Evolutionary conservation across 2,888 invertebrate species (phyloP).

Genomic region (Chymomyza fuscimana): DNA sequence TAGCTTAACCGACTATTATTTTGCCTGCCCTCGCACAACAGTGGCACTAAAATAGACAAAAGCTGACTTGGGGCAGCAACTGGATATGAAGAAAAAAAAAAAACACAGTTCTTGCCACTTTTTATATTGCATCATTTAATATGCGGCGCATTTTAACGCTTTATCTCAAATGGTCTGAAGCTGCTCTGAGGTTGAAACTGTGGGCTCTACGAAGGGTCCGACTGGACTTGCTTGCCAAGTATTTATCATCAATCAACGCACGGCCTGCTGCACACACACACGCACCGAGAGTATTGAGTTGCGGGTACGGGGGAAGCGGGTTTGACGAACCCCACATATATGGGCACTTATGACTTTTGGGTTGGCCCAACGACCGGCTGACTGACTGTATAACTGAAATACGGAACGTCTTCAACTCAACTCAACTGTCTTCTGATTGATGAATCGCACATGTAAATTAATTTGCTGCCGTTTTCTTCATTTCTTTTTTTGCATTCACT

Average conservation of each 20-base stretch:
- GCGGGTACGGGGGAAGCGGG: neutral
- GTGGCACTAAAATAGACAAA: conserved; percentile 45
- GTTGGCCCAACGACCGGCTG: neutral
- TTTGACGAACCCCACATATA: conserved; percentile 17
- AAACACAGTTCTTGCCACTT: conserved; percentile 52
- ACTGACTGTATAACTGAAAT: neutral
- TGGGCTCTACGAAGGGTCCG: neutral
- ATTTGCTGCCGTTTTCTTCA: conserved; percentile 72
- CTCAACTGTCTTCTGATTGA: conserved; percentile 57
- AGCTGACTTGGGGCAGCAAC: conserved; percentile 14
- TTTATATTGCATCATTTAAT: conserved; percentile 73
- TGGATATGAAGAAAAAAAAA: neutral
- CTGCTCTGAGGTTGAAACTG: conserved; percentile 32
- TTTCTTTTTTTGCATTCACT: conserved; percentile 46
- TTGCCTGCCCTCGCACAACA: neutral
- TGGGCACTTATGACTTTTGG: conserved; percentile 67
- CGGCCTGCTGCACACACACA: conserved; percentile 50
- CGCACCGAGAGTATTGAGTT: neutral
- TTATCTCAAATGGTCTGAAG: conserved; percentile 66
- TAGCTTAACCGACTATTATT: no score
- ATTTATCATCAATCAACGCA: conserved; percentile 72
- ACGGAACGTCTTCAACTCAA: neutral
- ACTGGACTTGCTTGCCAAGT: conserved; percentile 37
- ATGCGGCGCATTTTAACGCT: conserved; percentile 70
- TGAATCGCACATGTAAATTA: conserved; percentile 75